Percentiles rank a stretch among this genome's conserved stretches.
phyloP scores from a whole-genome alignment of 1,140 invertebrate genomes.

The Drosophila orena region DNA sequence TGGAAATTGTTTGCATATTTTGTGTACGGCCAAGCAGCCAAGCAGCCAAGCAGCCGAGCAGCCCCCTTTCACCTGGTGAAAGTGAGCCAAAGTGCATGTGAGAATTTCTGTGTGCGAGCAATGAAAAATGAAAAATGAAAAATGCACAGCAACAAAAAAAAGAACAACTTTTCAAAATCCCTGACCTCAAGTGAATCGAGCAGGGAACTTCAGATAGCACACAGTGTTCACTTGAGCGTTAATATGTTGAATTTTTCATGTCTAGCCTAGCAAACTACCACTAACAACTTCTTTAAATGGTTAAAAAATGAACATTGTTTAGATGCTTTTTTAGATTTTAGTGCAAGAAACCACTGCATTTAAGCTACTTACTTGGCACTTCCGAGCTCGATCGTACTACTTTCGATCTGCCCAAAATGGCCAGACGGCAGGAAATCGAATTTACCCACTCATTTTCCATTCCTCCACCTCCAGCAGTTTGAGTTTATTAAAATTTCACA shows the following conservation, averaged over 20 bases:
- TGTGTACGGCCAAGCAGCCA: constrained; percentile 26
- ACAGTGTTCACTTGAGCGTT: background rate
- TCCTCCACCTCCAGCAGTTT: background rate
- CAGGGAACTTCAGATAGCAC: background rate
- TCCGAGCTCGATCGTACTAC: constrained; percentile 5
- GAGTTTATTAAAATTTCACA: constrained; percentile 58
- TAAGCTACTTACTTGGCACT: background rate
- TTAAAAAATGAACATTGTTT: background rate
- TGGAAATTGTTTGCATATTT: constrained; percentile 82
- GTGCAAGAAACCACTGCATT: background rate
- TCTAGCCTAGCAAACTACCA: no score
- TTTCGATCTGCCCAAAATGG: constrained; percentile 4
- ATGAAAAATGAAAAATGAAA: constrained; percentile 1
- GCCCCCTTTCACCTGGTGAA: constrained; percentile 21
- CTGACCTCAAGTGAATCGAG: constrained; percentile 13
- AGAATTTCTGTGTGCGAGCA: constrained; percentile 17
- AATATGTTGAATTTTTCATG: no score
- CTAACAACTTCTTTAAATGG: background rate
- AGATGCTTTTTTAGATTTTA: no score
- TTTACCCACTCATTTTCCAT: background rate
- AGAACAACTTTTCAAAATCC: constrained; percentile 1
- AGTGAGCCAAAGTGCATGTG: constrained; percentile 46
- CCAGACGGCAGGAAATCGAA: constrained; percentile 37
- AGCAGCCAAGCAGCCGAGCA: constrained; percentile 14
- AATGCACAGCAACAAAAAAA: background rate